These are phyloP conservation scores for Ciconia boyciana DNA, from an alignment of 2,113 vertebrate genomes.

Conservation along the genomic window DNA sequence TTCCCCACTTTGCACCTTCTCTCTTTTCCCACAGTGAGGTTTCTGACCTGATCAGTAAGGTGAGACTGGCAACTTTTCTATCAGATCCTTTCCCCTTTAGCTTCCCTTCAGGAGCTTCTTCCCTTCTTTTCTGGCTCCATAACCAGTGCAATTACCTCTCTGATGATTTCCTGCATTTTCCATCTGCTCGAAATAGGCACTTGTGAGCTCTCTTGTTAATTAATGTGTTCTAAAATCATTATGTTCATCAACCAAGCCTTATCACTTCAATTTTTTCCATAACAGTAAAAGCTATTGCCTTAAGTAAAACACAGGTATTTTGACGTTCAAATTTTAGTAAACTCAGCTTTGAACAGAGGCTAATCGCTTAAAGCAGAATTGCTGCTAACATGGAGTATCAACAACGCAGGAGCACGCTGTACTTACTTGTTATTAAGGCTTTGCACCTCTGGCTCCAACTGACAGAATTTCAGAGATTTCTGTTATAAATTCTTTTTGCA, in stretches of 20 bases:
- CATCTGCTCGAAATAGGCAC: conserved; percentile 51
- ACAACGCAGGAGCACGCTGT: neutral
- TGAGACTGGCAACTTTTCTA: neutral
- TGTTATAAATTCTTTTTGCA: neutral
- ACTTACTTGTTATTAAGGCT: neutral
- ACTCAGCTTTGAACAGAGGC: neutral
- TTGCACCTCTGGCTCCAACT: neutral
- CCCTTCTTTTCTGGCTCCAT: conserved; percentile 5
- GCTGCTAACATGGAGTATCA: neutral
- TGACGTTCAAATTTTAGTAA: neutral
- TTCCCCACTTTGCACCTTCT: neutral
- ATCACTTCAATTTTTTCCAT: neutral
- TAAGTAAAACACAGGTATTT: conserved; percentile 9
- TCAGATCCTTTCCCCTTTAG: conserved; percentile 14
- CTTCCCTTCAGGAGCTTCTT: conserved; percentile 43
- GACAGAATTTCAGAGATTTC: neutral
- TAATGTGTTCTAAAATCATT: conserved; percentile 60
- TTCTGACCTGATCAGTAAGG: neutral
- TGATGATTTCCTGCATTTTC: conserved; percentile 51
- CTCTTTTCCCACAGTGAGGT: neutral
- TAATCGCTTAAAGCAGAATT: neutral
- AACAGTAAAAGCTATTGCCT: conserved; percentile 13
- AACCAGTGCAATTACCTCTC: conserved; percentile 55
- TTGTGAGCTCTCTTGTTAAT: conserved; percentile 54
- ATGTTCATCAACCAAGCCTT: conserved; percentile 48